Percentiles rank a stretch among this genome's conserved stretches.
These are phyloP conservation scores for Pelochelys cantorii DNA, from an alignment of 2,797 vertebrate genomes.

Conservation along the genomic window DNA sequence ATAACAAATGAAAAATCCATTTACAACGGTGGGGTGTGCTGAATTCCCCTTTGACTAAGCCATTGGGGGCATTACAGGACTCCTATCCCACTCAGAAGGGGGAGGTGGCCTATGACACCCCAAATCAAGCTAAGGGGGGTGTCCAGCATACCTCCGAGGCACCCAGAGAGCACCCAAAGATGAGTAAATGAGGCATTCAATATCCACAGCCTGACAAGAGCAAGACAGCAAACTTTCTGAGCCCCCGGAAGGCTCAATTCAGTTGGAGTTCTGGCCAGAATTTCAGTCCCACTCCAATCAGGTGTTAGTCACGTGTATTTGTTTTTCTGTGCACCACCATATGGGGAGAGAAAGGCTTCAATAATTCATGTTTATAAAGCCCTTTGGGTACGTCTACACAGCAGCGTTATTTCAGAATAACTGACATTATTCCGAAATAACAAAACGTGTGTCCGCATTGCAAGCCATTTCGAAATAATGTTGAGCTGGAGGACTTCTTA, in stretches of 20 bases:
- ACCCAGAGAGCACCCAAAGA: not conserved
- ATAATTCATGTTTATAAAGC: not conserved
- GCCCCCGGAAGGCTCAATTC: not conserved
- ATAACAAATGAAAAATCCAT: not conserved
- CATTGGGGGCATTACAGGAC: not conserved
- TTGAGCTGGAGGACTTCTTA: too few species aligned
- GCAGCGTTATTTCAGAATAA: too few species aligned
- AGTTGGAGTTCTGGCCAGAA: not conserved
- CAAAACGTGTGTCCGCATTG: too few species aligned
- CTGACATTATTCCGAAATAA: too few species aligned
- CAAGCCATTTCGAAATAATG: too few species aligned
- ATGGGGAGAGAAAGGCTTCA: not conserved
- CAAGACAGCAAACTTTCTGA: not conserved
- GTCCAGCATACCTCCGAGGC: too few species aligned
- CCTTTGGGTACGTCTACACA: too few species aligned
- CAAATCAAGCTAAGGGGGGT: not conserved
- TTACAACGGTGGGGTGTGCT: not conserved
- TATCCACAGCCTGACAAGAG: not conserved
- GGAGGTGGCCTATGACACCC: not conserved
- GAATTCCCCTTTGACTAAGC: not conserved
- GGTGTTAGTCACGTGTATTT: not conserved
- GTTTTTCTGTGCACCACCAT: not conserved
- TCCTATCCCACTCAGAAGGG: not conserved
- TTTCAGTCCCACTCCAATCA: not conserved
- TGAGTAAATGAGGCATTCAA: not conserved